Base-by-base conservation (phyloP, 2,113 vertebrate species). In the Thalassarche chlororhynchos region DNA sequence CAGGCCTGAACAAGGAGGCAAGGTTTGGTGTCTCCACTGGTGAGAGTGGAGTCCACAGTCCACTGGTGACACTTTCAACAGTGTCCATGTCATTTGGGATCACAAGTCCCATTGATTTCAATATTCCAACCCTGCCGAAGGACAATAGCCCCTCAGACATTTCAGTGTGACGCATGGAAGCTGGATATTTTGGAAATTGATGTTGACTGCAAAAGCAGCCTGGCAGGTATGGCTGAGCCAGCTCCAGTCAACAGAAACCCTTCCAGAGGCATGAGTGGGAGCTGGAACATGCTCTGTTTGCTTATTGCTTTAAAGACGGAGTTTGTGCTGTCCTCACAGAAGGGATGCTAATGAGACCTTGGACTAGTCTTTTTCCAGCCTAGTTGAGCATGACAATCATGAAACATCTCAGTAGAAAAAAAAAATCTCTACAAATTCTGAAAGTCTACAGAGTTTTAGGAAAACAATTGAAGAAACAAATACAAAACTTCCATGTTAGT, bases 141-240 rank as follows among this genome's bases (percentile, higher is more conserved):
- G 58, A 57, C 66, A 88, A 15, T 1, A 62, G 32, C 7, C 25
- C 29, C 36, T 86, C 49, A 77, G 54, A 75, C 13, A 28, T 74
- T 86, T 62, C 68, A 46, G 47, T 2, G 12, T 42, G 46, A 65
- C 0, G 0, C 47, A 64, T 0, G 0, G 84, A 85, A 90, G 26
- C 26, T 61, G 70, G 29, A 14, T 88, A 42, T 55, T 91, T 89
- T 82, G 81, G 78, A 93, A 89, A 66, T 4, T 8, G 54, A 47
- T 80, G 14, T 8, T 92, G 79, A 34, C 10, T 74, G 68, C 46
- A 87, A 80, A 40, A 77, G 81, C 44, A 81, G 76, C 54, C 77
- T 89, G 77, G 55, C 47, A 57, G 31, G 75, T 34, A 44, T 0
- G 4, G 26, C 64, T 64, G 61, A 87, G 38, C 9, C 77, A 84